Evolutionary conservation across 2,113 vertebrate genomes (phyloP), one percentile per base, ranked within the genome.

Genomic region (Holacanthus passer): DNA sequence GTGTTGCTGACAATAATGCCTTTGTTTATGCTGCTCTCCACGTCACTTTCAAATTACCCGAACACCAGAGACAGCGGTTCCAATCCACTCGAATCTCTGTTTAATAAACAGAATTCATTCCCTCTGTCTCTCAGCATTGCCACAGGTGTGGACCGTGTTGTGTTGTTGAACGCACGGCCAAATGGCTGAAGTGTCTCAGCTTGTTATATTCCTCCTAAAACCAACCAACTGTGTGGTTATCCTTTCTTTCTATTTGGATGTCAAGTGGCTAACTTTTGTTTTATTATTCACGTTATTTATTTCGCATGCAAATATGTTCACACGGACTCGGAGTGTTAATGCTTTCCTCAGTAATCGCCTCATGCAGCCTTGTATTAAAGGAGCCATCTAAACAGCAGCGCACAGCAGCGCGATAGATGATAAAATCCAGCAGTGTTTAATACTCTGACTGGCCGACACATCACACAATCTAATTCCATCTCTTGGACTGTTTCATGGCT

Each of bases 391-490:
- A 81, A 50, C 37, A 59, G 52, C 41, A 63, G 20, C 39, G 43
- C n/a, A 53, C 32, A 75, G 2, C 6, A 17, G 7, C 60, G 19
- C 20, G 67, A 55, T 27, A 47, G 8, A 64, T 72, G 56, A n/a
- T 31, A 73, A 45, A 67, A 66, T 73, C 27, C 56, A 72, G 37
- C 59, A 17, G 3, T 55, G n/a, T 84, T 78, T 79, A 85, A 81
- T 87, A 31, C 66, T 75, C 39, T 41, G 19, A 80, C 71, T 39
- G 41, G 52, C 45, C 19, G 32, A 69, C 64, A 80, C 11, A n/a
- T 90, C 79, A 80, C 75, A 77, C 70, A 73, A 74, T 84, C 77
- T 82, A 65, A 84, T 88, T 76, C 60, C 37, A 75, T 78, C 77
- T 79, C 62, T 77, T 62, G 62, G 55, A 55, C 58, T 41, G 20